A percentile compares a stretch with the other conserved stretches of the same genome.
These are phyloP conservation scores for Forbesichthys agassizii DNA, from an alignment of 2,113 vertebrate genomes.

Conservation along the genomic window DNA sequence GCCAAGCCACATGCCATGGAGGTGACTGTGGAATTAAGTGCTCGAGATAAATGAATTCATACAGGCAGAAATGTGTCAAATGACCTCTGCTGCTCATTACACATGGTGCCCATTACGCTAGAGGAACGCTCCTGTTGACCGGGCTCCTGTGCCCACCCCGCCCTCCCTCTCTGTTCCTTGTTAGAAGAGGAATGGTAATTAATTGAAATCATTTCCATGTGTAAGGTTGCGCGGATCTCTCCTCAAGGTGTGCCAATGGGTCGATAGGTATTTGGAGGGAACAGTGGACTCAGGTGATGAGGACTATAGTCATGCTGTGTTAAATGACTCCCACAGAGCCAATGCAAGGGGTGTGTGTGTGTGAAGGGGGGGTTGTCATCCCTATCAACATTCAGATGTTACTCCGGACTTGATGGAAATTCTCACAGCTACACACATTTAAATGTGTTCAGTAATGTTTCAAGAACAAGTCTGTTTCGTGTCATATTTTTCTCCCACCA, in stretches of 20 bases:
- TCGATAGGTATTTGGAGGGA: slow-evolving; percentile 75
- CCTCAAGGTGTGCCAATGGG: slow-evolving; percentile 69
- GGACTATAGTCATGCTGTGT: slow-evolving; percentile 70
- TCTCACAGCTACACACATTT: slow-evolving; percentile 64
- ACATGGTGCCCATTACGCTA: slow-evolving; percentile 64
- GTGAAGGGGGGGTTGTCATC: slow-evolving; percentile 29
- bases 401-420: slow-evolving; percentile 55
- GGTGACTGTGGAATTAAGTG: slow-evolving; percentile 75
- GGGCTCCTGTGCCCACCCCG: slow-evolving; percentile 53
- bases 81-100: slow-evolving; percentile 77
- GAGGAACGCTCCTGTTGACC: slow-evolving; percentile 72
- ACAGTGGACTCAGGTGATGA: slow-evolving; percentile 69
- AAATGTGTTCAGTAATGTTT: slow-evolving; percentile 71
- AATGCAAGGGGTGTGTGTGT: slow-evolving; percentile 35
- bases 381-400: slow-evolving; percentile 40
- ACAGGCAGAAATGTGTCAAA: slow-evolving; percentile 78
- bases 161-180: slow-evolving; percentile 35
- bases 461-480: slow-evolving; percentile 69
- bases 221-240: slow-evolving; percentile 67
- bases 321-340: slow-evolving; percentile 68
- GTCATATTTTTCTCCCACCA: slow-evolving; percentile 31
- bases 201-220: slow-evolving; percentile 78
- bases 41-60: slow-evolving; percentile 79
- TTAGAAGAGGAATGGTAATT: slow-evolving; percentile 72
- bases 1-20: slow-evolving; percentile 51